Percentiles rank a stretch among this genome's conserved stretches.
Conservation (phyloP, 1,140 invertebrate genomes). For the Drepana arcuata region DNA sequence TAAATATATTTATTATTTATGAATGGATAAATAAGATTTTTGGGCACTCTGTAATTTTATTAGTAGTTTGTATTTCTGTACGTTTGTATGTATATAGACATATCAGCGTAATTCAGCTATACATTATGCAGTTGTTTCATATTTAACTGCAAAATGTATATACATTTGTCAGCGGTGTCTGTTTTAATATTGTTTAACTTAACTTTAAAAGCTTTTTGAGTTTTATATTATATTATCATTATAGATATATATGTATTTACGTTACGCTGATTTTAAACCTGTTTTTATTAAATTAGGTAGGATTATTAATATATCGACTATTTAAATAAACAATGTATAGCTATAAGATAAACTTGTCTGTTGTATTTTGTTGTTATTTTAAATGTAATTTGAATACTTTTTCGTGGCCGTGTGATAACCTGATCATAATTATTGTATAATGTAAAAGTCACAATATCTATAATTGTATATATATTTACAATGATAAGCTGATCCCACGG, state of each 20-base stretch:
- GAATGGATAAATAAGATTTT: slow-evolving; percentile 1
- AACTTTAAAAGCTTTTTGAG: not conserved
- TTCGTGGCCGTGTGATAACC: slow-evolving; percentile 18
- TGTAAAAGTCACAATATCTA: slow-evolving; percentile 6
- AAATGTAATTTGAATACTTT: too few relatives aligned
- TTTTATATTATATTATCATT: not conserved
- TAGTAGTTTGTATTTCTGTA: not conserved
- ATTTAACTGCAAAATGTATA: too few relatives aligned
- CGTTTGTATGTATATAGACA: not conserved
- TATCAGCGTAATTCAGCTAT: not conserved
- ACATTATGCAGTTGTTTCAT: too few relatives aligned
- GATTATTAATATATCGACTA: not conserved
- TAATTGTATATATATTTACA: slow-evolving; percentile 13
- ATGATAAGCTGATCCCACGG: slow-evolving; percentile 30
- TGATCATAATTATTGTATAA: slow-evolving; percentile 9
- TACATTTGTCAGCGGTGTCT: too few relatives aligned
- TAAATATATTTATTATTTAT: slow-evolving; percentile 7
- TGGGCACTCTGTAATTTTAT: slow-evolving; percentile 5
- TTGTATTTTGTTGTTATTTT: not conserved
- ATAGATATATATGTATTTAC: not conserved
- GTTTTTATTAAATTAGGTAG: not conserved
- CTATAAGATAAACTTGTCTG: not conserved
- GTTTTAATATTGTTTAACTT: not conserved
- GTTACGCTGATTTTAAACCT: not conserved
- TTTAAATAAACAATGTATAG: not conserved